phyloP scores from a whole-genome alignment of 2,888 invertebrate species.

The Mythimna impura region DNA sequence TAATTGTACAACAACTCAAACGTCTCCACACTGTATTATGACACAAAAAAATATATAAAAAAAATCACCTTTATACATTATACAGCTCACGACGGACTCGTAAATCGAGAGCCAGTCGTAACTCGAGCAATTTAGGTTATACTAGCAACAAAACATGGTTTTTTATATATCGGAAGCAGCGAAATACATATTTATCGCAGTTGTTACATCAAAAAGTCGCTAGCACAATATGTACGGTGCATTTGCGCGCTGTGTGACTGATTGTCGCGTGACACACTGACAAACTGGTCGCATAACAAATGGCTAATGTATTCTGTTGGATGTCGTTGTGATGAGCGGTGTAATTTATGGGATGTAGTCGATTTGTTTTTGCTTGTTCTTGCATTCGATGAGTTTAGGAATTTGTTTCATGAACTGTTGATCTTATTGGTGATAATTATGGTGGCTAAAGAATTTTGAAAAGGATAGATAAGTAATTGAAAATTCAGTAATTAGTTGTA shows the following conservation, averaged over 20 bases:
- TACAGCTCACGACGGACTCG: constrained; percentile 39
- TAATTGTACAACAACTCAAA: constrained; percentile 34
- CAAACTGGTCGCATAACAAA: constrained; percentile 16
- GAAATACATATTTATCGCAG: constrained; percentile 63
- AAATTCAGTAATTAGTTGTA: not conserved
- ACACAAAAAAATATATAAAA: constrained; percentile 8
- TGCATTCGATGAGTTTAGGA: not conserved
- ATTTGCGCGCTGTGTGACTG: constrained; percentile 58
- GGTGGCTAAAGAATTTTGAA: not conserved
- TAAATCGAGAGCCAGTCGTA: constrained; percentile 39
- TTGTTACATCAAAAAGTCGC: constrained; percentile 56
- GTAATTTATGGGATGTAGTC: constrained; percentile 30
- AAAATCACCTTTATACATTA: constrained; percentile 34
- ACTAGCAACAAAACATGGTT: constrained; percentile 41
- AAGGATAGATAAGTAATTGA: not conserved
- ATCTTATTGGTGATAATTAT: no score
- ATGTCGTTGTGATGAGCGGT: constrained; percentile 35
- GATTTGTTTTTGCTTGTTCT: constrained; percentile 9
- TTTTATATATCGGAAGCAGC: constrained; percentile 50
- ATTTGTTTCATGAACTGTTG: not conserved
- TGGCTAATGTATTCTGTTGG: constrained; percentile 25
- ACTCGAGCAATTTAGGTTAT: constrained; percentile 53
- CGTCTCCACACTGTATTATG: constrained; percentile 2
- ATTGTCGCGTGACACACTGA: constrained; percentile 60
- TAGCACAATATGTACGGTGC: constrained; percentile 50